A percentile compares a stretch with the other conserved stretches of the same genome.
These are phyloP conservation scores for Melanostigma gelatinosum DNA, from an alignment of 2,113 vertebrate species.

Conservation along the genomic window DNA sequence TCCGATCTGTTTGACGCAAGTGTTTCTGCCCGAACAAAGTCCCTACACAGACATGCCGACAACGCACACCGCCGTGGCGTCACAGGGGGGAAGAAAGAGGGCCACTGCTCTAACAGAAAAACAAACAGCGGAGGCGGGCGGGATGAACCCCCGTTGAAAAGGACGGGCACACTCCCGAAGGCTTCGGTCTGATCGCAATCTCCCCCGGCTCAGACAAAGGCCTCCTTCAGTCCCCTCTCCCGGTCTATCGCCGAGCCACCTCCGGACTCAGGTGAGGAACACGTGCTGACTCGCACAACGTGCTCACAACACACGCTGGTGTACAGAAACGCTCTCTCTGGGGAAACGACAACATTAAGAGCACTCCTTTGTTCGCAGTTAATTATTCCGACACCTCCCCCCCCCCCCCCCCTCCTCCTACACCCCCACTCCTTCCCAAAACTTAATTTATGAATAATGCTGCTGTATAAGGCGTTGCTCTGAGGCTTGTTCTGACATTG, in stretches of 20 bases:
- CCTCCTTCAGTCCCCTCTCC: conserved; percentile 49
- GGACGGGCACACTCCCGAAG: conserved; percentile 29
- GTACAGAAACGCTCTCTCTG: background rate
- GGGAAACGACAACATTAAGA: background rate
- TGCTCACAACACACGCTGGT: background rate
- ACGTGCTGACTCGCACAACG: conserved; percentile 53
- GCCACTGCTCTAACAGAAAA: conserved; percentile 23
- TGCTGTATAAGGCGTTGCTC: conserved; percentile 53
- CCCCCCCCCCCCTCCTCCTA: background rate
- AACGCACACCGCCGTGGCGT: background rate
- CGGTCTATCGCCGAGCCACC: conserved; percentile 30
- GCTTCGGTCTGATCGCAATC: conserved; percentile 34
- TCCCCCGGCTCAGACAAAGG: conserved; percentile 67
- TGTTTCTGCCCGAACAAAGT: conserved; percentile 10
- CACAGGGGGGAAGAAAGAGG: conserved; percentile 1
- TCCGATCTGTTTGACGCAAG: conserved; percentile 3
- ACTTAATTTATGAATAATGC: conserved; percentile 61
- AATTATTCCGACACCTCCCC: background rate
- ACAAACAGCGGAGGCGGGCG: conserved; percentile 29
- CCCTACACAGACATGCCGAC: conserved; percentile 15
- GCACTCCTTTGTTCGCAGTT: background rate
- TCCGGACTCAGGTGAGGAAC: conserved; percentile 67
- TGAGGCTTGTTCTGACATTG: conserved; percentile 60
- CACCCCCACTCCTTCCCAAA: background rate
- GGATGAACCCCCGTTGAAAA: conserved; percentile 1